phyloP scores from a whole-genome alignment of 2,113 vertebrate genomes.

The Pithys albifrons region DNA sequence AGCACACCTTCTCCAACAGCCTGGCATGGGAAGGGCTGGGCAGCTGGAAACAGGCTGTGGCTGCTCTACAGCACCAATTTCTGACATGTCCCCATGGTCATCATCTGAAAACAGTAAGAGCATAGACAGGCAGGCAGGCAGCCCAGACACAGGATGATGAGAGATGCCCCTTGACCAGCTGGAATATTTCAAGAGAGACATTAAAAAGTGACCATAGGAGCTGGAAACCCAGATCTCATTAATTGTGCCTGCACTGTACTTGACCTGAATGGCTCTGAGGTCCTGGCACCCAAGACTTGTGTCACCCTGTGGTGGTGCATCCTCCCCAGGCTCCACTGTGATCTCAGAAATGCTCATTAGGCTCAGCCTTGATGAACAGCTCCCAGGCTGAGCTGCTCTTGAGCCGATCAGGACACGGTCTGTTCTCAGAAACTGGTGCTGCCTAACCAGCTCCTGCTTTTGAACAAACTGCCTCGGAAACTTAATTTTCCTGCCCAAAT shows the following conservation, averaged over 20 bases:
- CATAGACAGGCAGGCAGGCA: neutral
- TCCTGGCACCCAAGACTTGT: neutral
- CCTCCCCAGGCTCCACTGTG: no score
- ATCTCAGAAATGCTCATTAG: neutral
- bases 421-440: no score
- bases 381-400: no score
- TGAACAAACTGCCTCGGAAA: no score
- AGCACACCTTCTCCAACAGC: accelerated
- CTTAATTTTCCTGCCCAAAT: no score
- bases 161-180: neutral
- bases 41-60: neutral
- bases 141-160: neutral
- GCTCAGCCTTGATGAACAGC: neutral
- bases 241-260: neutral
- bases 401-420: no score
- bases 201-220: neutral
- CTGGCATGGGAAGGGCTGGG: neutral
- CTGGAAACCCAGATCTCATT: neutral
- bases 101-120: neutral
- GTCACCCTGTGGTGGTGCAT: neutral
- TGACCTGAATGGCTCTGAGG: neutral
- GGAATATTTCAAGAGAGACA: neutral
- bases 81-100: neutral
- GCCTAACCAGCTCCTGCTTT: no score
- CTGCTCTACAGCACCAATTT: neutral